These are phyloP conservation scores for Notospermus geniculatus DNA, from an alignment of 1,140 invertebrate species.

Conservation along the genomic window DNA sequence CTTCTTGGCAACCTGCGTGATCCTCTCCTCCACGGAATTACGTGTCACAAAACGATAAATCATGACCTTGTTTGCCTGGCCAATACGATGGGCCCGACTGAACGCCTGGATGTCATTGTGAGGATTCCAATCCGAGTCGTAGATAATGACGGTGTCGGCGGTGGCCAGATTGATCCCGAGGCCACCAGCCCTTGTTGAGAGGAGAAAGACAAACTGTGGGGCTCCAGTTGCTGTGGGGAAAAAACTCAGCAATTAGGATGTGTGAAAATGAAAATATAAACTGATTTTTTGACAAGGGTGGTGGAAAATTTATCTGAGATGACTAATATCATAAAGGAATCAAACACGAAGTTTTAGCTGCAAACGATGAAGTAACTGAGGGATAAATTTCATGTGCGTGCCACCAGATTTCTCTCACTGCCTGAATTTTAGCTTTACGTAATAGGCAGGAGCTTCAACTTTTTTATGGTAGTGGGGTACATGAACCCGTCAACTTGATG, in stretches of 20 bases:
- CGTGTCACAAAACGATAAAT: conserved; percentile 99
- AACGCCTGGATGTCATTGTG: conserved; percentile 99
- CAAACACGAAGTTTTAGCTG: too few relatives aligned
- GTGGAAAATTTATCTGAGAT: too few relatives aligned
- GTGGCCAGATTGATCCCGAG: conserved; percentile 99
- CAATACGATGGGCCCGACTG: conserved; percentile 97
- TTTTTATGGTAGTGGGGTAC: too few relatives aligned
- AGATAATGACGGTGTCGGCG: conserved; percentile 99
- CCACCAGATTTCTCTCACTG: too few relatives aligned
- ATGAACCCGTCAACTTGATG: too few relatives aligned
- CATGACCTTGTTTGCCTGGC: conserved; percentile 98
- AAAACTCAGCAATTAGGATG: conserved; percentile 17
- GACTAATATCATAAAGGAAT: too few relatives aligned
- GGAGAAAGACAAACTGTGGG: conserved; percentile 93
- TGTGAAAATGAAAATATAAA: too few relatives aligned
- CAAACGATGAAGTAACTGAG: too few relatives aligned
- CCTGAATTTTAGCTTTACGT: too few relatives aligned
- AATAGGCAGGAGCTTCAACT: too few relatives aligned
- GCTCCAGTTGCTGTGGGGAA: conserved; percentile 67
- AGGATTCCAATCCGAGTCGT: conserved; percentile 99
- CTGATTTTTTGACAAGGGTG: too few relatives aligned
- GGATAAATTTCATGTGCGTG: too few relatives aligned
- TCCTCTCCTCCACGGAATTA: conserved; percentile 97
- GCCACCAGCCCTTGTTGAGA: conserved; percentile 97
- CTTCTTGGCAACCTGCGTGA: conserved; percentile 94